Percentiles rank a stretch among this genome's conserved stretches.
phyloP scores from a whole-genome alignment of 2,113 vertebrate species.

The Apistogramma diplotaenia region DNA sequence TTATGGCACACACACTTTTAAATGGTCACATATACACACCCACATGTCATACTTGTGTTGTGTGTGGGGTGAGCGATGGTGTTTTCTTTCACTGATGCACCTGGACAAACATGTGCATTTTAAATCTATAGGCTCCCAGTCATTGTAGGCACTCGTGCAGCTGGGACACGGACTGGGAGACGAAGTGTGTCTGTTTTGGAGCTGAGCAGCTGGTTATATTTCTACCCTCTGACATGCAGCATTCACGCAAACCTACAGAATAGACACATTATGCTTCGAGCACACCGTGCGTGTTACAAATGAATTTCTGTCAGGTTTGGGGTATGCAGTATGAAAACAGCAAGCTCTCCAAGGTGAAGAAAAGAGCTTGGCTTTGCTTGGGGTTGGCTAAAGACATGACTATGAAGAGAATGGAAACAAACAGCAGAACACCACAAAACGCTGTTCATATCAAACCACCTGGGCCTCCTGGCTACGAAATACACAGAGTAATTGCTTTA shows the following conservation, averaged over 20 bases:
- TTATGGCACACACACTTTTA: constrained; percentile 45
- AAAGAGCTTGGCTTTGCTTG: not conserved
- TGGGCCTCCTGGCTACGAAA: not conserved
- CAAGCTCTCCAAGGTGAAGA: not conserved
- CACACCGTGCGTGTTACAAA: not conserved
- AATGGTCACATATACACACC: constrained; percentile 43
- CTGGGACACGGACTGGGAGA: not conserved
- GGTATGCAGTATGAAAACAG: not conserved
- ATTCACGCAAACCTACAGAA: not conserved
- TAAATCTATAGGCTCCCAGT: not conserved
- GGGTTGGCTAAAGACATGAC: not conserved
- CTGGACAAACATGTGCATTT: constrained; percentile 65
- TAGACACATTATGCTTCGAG: not conserved
- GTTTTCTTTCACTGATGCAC: constrained; percentile 54
- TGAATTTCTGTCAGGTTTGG: not conserved
- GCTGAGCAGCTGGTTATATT: not conserved
- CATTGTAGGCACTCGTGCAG: not conserved
- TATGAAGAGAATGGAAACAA: not conserved
- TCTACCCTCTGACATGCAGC: not conserved
- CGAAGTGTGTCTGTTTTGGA: not conserved
- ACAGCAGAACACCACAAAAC: not conserved
- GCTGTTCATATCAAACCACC: too few species aligned
- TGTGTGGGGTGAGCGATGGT: not conserved
- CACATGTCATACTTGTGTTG: not conserved
- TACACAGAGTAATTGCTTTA: not conserved